These are phyloP conservation scores for Rallus crepitans DNA, from an alignment of 2,797 vertebrate species.

Conservation along the genomic window DNA sequence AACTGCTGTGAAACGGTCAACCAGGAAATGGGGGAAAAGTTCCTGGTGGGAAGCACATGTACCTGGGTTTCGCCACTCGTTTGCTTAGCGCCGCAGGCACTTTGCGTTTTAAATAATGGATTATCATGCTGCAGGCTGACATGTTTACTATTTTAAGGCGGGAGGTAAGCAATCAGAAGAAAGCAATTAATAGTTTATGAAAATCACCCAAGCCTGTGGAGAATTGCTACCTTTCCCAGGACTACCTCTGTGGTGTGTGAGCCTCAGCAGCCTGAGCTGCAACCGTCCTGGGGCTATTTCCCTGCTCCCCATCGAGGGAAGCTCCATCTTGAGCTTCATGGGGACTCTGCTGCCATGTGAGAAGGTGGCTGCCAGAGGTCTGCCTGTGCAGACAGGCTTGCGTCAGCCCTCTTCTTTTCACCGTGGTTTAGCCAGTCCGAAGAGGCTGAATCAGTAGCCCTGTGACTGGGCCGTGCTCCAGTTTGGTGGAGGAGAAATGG, in stretches of 20 bases:
- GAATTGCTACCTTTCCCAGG: neutral
- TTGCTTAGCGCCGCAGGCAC: neutral
- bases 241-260: neutral
- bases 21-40: neutral
- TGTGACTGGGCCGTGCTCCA: rapidly evolving
- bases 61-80: neutral
- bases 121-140: neutral
- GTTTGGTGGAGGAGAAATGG: neutral
- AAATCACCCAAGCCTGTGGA: neutral
- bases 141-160: neutral
- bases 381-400: rapidly evolving
- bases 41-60: neutral
- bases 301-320: neutral
- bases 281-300: neutral
- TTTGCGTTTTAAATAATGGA: neutral
- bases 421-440: neutral
- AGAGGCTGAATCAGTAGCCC: neutral
- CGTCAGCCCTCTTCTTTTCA: neutral
- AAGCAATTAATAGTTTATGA: neutral
- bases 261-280: neutral
- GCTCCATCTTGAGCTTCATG: neutral
- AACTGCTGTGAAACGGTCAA: neutral
- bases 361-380: neutral
- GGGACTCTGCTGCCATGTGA: neutral
- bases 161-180: neutral